A percentile compares a stretch with the other conserved stretches of the same genome.
phyloP scores from a whole-genome alignment of 1,140 invertebrate species.

The Anthonomus grandis region DNA sequence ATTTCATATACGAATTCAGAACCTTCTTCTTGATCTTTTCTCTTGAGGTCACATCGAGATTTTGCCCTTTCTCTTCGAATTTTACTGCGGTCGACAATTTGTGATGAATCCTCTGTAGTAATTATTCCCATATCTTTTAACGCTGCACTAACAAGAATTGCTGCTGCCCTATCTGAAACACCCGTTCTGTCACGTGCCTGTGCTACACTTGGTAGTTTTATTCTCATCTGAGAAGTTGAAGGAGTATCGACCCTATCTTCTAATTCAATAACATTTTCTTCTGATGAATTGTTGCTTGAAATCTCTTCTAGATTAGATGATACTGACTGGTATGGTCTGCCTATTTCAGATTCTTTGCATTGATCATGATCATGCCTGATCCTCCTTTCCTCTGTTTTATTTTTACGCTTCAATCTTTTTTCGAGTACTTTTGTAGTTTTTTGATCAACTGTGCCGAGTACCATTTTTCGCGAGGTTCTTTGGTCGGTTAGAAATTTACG shows the following conservation, averaged over 20 bases:
- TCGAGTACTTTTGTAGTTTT: slow-evolving; percentile 1
- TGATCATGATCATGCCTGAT: background rate
- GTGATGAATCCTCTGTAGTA: too few relatives aligned
- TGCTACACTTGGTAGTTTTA: too few relatives aligned
- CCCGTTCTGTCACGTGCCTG: too few relatives aligned
- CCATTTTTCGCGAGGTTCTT: slow-evolving; percentile 7
- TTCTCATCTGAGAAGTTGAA: too few relatives aligned
- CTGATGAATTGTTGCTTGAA: background rate
- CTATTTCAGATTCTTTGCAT: background rate
- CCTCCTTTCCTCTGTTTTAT: background rate
- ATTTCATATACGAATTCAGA: too few relatives aligned
- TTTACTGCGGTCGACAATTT: too few relatives aligned
- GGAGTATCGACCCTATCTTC: background rate
- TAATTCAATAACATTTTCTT: background rate
- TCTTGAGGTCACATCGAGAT: background rate
- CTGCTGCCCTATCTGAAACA: background rate
- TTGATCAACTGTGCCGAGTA: background rate
- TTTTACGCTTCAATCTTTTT: background rate
- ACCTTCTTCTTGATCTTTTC: background rate
- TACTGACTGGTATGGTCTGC: background rate
- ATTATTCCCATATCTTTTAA: too few relatives aligned
- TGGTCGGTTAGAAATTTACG: background rate
- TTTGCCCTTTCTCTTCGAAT: too few relatives aligned
- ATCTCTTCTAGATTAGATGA: background rate
- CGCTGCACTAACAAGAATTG: too few relatives aligned